Base-by-base conservation (phyloP, 2,888 invertebrate genomes). In the Campoletis raptor region DNA sequence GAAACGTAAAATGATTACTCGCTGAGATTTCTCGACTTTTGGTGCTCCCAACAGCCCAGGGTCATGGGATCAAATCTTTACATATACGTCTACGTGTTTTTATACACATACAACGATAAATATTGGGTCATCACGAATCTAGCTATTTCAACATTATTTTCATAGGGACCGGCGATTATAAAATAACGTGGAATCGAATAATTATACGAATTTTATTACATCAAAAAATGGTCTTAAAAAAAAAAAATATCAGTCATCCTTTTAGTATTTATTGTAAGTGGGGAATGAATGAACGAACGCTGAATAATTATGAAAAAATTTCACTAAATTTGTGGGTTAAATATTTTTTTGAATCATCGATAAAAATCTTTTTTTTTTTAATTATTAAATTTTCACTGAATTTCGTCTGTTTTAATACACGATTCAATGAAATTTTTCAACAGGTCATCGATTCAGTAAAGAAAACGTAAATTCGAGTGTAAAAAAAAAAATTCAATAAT, bases 21-120 rank as follows among this genome's bases (percentile, higher is more conserved):
- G 48, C 40, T 1, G 54, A 64, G 42, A 77, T 70, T 45, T 57
- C 64, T 81, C 52, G 70, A 57, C 73, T 76, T 64, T 40, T 45
- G 61, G 37, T 70, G 36, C 30, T 61, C 61, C 57, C 57, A 57
- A 18, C 40, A 18, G 8, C 61, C 30, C 42, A 61, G 74, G 74
- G 74, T 42, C 74, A 61, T 9, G 18, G 30, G 74, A 74, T 74
- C 74, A 61, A 30, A 40, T 42, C 30, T 24, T 6, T 6, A 54
- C 15, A 30, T 15, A 30, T 30, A 15, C 30, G 30, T 61, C 15
- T 0, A 7, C 15, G 30, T 15, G 21, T 61, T 61, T 61, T 61
- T 30, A 1, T 54, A 12, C 36, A 36, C 18, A 15, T 45, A 21
- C 36, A 45, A 48, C 45, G 12, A 24, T 36, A 61, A n/a, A 45